Evolutionary conservation across 30 jellyfish, hydroid and myxozoan genomes (phyloP).

Genomic region (Haliclystus octoradiatus): DNA sequence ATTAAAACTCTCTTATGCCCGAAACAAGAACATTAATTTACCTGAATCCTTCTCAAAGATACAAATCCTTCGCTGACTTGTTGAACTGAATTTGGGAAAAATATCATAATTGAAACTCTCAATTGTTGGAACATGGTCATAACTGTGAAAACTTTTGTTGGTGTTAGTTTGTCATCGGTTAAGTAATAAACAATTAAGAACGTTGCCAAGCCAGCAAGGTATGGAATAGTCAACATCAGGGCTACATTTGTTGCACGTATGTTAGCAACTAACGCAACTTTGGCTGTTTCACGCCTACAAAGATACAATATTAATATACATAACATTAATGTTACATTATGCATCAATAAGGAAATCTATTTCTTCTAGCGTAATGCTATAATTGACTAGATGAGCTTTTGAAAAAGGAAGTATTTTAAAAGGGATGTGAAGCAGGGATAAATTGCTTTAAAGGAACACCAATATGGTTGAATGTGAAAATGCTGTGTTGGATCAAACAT

Average conservation of each 20-base stretch:
- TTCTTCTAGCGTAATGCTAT: too few relatives aligned
- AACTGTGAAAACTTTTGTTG: background rate
- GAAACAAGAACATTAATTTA: too few relatives aligned
- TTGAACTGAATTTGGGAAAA: background rate
- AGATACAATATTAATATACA: too few relatives aligned
- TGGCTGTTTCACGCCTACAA: conserved; percentile 26
- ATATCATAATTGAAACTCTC: background rate
- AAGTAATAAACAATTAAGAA: conserved; percentile 19
- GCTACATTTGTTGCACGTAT: conserved; percentile 16
- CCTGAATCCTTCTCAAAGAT: background rate
- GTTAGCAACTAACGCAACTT: conserved; percentile 7
- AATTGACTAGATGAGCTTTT: too few relatives aligned
- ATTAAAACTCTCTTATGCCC: too few relatives aligned
- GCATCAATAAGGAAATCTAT: too few relatives aligned
- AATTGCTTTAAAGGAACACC: too few relatives aligned
- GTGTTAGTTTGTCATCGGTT: background rate
- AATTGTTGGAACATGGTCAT: background rate
- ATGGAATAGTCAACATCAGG: conserved; percentile 15
- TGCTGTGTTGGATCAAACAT: too few relatives aligned
- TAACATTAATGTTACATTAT: too few relatives aligned
- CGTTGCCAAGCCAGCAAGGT: conserved; percentile 42
- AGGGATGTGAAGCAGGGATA: too few relatives aligned
- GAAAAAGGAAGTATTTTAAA: too few relatives aligned
- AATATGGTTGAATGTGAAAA: too few relatives aligned
- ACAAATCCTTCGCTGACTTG: background rate